These are phyloP conservation scores for Zaprionus lachaisei DNA, from an alignment of 1,140 invertebrate genomes.

Conservation along the genomic window DNA sequence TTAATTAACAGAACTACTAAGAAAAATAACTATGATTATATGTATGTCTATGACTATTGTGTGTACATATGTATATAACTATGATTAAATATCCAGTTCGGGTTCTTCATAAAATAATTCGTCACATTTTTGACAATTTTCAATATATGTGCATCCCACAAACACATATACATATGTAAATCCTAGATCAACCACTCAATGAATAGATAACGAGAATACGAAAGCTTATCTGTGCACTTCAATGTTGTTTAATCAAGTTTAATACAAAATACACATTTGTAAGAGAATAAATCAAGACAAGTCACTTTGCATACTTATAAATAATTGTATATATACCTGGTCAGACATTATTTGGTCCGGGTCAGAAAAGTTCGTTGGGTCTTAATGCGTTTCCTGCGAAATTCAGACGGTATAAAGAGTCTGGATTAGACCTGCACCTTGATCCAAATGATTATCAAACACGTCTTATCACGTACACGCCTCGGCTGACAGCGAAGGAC, in stretches of 20 bases:
- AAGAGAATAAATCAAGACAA: not conserved
- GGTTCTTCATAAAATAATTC: too few relatives aligned
- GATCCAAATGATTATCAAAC: slow-evolving; percentile 10
- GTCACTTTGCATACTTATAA: not conserved
- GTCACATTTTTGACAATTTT: too few relatives aligned
- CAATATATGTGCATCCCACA: too few relatives aligned
- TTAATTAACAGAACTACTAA: too few relatives aligned
- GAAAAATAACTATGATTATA: too few relatives aligned
- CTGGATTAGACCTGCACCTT: not conserved
- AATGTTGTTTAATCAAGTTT: not conserved
- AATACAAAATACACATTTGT: slow-evolving; percentile 2
- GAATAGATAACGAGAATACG: too few relatives aligned
- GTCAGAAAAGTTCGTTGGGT: not conserved
- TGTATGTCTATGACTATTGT: too few relatives aligned
- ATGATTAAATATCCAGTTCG: too few relatives aligned
- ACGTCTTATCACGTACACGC: slow-evolving; percentile 37
- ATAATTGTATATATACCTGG: slow-evolving; percentile 1
- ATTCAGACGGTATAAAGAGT: not conserved
- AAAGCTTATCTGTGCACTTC: not conserved
- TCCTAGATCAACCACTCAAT: too few relatives aligned
- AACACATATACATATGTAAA: too few relatives aligned
- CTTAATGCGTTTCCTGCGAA: not conserved
- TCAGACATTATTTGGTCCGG: not conserved
- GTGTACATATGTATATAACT: too few relatives aligned
- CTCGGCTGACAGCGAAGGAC: slow-evolving; percentile 33